A percentile compares a stretch with the other conserved stretches of the same genome.
These are phyloP conservation scores for Paramormyrops hopkinsi DNA, from an alignment of 2,797 vertebrate species.

Conservation along the genomic window DNA sequence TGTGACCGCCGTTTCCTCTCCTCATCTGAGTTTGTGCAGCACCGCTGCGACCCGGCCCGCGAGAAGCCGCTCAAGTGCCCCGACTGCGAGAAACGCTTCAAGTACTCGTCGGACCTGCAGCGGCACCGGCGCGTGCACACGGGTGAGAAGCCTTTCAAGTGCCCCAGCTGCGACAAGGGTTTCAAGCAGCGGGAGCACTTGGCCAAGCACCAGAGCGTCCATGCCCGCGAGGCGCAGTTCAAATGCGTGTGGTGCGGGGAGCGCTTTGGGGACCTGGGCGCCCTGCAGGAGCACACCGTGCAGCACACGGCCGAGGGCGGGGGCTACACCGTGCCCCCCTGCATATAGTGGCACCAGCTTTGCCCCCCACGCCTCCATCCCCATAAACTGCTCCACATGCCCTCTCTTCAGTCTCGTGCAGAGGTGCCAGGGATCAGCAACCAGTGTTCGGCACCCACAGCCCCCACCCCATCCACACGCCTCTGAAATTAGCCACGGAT, in stretches of 20 bases:
- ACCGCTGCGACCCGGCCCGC: conserved; percentile 85
- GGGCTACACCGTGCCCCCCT: conserved; percentile 78
- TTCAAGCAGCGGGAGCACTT: conserved; percentile 97
- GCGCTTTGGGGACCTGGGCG: conserved; percentile 84
- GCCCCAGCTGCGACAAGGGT: conserved; percentile 87
- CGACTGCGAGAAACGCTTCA: conserved; percentile 95
- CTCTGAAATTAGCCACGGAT: not conserved
- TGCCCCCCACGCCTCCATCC: not conserved
- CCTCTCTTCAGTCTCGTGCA: not conserved
- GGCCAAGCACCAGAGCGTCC: conserved; percentile 89
- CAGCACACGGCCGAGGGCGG: conserved; percentile 86
- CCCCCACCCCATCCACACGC: not conserved
- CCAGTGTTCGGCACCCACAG: not conserved
- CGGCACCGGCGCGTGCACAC: conserved; percentile 89
- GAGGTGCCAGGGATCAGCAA: not conserved
- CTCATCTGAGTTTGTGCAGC: conserved; percentile 93
- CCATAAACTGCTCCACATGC: not conserved
- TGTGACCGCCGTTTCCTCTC: conserved; percentile 95
- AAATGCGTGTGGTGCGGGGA: conserved; percentile 98
- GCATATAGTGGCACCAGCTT: conserved; percentile 61
- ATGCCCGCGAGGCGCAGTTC: conserved; percentile 91
- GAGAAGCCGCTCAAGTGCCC: conserved; percentile 95
- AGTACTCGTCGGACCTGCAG: conserved; percentile 92
- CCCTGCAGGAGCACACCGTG: conserved; percentile 92
- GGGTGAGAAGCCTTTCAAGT: conserved; percentile 94